A percentile compares a stretch with the other conserved stretches of the same genome.
Conservation (phyloP, 2,113 vertebrate species). For the Hydropotes inermis region DNA sequence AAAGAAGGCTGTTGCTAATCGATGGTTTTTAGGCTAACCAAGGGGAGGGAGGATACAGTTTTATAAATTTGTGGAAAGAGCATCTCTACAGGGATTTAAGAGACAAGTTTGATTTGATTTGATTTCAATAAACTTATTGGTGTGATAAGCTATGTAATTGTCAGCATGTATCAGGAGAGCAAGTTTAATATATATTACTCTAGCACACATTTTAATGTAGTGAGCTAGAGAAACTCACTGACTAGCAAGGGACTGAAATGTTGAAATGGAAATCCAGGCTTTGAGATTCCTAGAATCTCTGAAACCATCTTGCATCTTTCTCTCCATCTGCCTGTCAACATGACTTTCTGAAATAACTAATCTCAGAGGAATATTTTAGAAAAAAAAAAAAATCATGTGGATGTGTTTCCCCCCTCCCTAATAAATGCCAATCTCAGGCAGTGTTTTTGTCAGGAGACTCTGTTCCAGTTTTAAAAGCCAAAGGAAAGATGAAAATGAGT, state of each 20-base stretch:
- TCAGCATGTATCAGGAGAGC: not conserved
- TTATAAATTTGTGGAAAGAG: not conserved
- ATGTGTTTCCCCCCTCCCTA: constrained; percentile 1
- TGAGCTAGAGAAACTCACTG: constrained; percentile 24
- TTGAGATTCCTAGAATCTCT: constrained; percentile 67
- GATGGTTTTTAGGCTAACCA: not conserved
- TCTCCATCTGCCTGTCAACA: constrained; percentile 46
- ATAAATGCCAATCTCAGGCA: constrained; percentile 46
- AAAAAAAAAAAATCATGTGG: constrained; percentile 39
- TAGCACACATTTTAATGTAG: constrained; percentile 18
- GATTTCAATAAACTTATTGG: constrained; percentile 49
- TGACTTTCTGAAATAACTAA: constrained; percentile 60
- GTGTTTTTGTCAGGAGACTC: constrained; percentile 62
- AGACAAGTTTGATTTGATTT: constrained; percentile 44
- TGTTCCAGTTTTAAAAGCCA: constrained; percentile 70
- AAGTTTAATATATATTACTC: constrained; percentile 7
- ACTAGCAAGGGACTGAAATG: constrained; percentile 43
- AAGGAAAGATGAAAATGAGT: constrained; percentile 75
- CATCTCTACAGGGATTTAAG: not conserved
- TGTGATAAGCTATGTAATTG: constrained; percentile 37
- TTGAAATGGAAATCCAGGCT: constrained; percentile 64
- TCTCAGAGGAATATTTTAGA: constrained; percentile 72
- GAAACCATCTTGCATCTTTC: constrained; percentile 46
- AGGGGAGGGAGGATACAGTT: not conserved
- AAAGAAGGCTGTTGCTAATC: not conserved